A percentile compares a stretch with the other conserved stretches of the same genome.
These are phyloP conservation scores for Diplolepis rosae DNA, from an alignment of 2,888 invertebrate genomes.

Conservation along the genomic window DNA sequence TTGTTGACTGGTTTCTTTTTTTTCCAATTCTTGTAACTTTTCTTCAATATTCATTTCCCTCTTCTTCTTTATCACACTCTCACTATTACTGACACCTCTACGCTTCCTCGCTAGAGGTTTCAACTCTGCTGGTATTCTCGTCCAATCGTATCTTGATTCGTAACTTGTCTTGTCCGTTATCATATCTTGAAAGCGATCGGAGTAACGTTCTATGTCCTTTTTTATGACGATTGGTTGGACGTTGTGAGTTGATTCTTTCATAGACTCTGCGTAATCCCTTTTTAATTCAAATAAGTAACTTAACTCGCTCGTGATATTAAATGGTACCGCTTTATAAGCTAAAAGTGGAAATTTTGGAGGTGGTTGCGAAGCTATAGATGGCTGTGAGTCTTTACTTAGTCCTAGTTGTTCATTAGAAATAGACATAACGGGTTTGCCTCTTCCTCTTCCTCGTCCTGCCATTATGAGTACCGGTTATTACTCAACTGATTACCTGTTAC, in stretches of 20 bases:
- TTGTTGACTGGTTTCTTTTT: conserved; percentile 75
- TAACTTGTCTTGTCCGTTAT: conserved; percentile 56
- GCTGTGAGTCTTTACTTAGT: conserved; percentile 66
- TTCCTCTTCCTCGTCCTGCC: conserved; percentile 71
- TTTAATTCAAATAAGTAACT: conserved; percentile 83
- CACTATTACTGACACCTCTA: conserved; percentile 38
- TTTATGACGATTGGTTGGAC: conserved; percentile 62
- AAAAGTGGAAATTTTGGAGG: conserved; percentile 73
- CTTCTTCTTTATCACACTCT: background rate
- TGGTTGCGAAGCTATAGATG: conserved; percentile 70
- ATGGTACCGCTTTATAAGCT: conserved; percentile 73
- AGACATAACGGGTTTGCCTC: conserved; percentile 66
- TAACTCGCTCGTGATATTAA: conserved; percentile 73
- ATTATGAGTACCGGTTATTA: conserved; percentile 50
- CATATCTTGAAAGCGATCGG: conserved; percentile 65
- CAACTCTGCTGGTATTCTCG: conserved; percentile 63
- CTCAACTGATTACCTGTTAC: background rate
- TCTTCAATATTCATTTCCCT: conserved; percentile 63
- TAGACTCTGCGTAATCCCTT: conserved; percentile 82
- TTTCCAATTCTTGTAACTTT: conserved; percentile 80
- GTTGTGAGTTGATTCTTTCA: conserved; percentile 81
- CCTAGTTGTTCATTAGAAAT: conserved; percentile 71
- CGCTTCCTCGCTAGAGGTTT: conserved; percentile 56
- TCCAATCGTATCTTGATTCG: conserved; percentile 64
- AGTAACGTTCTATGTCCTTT: conserved; percentile 70